Percentiles rank a stretch among this genome's conserved stretches.
Evolutionary conservation across 1,140 invertebrate genomes (phyloP).

Genomic region (Subanguina moxae): DNA sequence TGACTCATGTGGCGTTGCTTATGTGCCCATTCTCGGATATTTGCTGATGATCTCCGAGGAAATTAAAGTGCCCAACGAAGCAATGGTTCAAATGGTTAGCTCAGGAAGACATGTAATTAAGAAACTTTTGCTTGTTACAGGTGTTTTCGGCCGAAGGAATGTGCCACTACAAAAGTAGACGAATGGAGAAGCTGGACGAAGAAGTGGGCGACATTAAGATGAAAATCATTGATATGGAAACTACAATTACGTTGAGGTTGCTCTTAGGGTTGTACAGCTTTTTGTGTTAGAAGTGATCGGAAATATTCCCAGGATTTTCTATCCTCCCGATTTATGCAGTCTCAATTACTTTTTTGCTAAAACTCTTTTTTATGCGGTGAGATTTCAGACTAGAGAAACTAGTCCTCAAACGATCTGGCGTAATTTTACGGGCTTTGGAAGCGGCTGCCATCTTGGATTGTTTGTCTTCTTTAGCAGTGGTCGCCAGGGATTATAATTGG

Average conservation of each 20-base stretch:
- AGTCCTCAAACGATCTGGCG: conserved; percentile 25
- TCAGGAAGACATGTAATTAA: not conserved
- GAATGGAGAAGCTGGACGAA: conserved; percentile 48
- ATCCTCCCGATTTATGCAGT: too few relatives aligned
- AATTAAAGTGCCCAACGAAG: conserved; percentile 20
- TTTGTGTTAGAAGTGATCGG: too few relatives aligned
- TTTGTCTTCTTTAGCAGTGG: conserved; percentile 47
- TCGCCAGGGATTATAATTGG: conserved; percentile 55
- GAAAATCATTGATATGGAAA: conserved; percentile 55
- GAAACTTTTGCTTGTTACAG: conserved; percentile 22
- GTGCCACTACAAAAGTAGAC: conserved; percentile 40
- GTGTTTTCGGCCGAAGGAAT: conserved; percentile 37
- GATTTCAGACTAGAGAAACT: conserved; percentile 46
- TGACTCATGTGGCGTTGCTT: conserved; percentile 46
- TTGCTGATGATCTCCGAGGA: conserved; percentile 42
- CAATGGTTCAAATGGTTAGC: conserved; percentile 22
- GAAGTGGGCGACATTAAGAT: conserved; percentile 53
- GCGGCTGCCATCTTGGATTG: conserved; percentile 48
- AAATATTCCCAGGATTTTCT: too few relatives aligned
- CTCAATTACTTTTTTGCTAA: too few relatives aligned
- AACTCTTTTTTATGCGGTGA: too few relatives aligned
- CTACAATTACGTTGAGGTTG: conserved; percentile 48
- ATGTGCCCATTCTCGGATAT: conserved; percentile 56
- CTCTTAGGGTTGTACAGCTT: too few relatives aligned
- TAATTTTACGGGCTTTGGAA: conserved; percentile 38